phyloP scores from a whole-genome alignment of 2,888 invertebrate species.

The Eristalinus aeneus region DNA sequence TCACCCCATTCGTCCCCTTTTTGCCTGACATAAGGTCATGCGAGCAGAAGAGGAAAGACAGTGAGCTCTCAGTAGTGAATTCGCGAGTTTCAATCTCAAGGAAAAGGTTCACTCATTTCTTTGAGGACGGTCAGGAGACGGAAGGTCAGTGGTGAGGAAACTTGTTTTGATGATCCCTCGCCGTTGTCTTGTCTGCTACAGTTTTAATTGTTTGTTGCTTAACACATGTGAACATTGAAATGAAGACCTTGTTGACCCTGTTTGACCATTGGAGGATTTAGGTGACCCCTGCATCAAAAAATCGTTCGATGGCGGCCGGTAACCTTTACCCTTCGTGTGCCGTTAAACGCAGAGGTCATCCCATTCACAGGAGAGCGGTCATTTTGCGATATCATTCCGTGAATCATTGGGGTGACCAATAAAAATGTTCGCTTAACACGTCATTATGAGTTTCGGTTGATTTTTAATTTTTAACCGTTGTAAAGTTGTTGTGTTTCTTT shows the following conservation, averaged over 20 bases:
- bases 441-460: conserved; percentile 18
- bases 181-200: conserved; percentile 63
- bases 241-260: conserved; percentile 65
- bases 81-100: conserved; percentile 14
- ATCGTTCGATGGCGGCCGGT: conserved; percentile 16
- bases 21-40: conserved; percentile 35
- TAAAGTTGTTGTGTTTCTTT: background rate
- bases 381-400: background rate
- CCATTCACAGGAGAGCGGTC: conserved; percentile 7
- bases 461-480: background rate
- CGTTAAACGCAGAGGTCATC: conserved; percentile 47
- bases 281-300: conserved; percentile 41
- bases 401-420: conserved; percentile 35
- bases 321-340: conserved; percentile 70
- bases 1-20: conserved; percentile 45
- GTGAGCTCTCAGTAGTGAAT: conserved; percentile 18
- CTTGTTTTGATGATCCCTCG: conserved; percentile 36
- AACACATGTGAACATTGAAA: conserved; percentile 32
- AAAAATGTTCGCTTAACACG: conserved; percentile 32
- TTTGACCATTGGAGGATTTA: conserved; percentile 62
- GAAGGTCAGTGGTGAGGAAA: conserved; percentile 48
- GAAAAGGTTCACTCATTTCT: background rate
- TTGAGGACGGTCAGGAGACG: conserved; percentile 11
- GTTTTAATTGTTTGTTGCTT: conserved; percentile 61
- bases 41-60: background rate